phyloP scores from a whole-genome alignment of 2,113 vertebrate genomes.

The Fregetta grallaria region DNA sequence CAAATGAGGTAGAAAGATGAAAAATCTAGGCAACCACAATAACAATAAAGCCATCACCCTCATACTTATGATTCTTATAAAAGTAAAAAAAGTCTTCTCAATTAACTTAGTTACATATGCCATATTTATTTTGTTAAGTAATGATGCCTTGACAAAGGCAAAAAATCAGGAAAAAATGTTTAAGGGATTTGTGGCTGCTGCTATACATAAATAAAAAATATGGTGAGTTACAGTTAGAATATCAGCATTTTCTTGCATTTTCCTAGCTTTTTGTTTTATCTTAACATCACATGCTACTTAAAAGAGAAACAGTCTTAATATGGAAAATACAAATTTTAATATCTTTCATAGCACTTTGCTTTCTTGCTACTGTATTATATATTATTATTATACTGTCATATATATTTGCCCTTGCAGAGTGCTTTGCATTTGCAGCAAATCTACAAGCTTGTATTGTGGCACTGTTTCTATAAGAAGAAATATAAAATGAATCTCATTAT shows the following conservation, averaged over 20 bases:
- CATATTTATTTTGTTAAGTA: not conserved
- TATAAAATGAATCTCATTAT: not conserved
- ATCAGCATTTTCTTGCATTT: not conserved
- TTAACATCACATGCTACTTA: not conserved
- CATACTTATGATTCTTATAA: not conserved
- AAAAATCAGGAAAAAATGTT: not conserved
- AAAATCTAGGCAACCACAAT: not conserved
- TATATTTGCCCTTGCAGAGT: not conserved
- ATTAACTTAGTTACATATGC: not conserved
- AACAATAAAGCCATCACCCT: not conserved
- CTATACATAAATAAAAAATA: not conserved
- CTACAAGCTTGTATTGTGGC: not conserved
- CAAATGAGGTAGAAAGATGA: not conserved
- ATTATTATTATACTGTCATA: not conserved
- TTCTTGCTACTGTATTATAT: not conserved
- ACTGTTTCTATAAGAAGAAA: not conserved
- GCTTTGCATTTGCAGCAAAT: not conserved
- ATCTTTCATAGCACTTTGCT: not conserved
- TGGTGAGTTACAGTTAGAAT: not conserved
- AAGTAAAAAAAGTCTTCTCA: not conserved
- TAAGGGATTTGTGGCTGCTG: not conserved
- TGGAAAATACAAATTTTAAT: not conserved
- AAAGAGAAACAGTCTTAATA: not conserved
- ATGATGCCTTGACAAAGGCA: fast-evolving
- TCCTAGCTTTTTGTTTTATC: not conserved